Base-by-base conservation (phyloP, 2,113 vertebrate genomes). In the Macquaria ambigua region DNA sequence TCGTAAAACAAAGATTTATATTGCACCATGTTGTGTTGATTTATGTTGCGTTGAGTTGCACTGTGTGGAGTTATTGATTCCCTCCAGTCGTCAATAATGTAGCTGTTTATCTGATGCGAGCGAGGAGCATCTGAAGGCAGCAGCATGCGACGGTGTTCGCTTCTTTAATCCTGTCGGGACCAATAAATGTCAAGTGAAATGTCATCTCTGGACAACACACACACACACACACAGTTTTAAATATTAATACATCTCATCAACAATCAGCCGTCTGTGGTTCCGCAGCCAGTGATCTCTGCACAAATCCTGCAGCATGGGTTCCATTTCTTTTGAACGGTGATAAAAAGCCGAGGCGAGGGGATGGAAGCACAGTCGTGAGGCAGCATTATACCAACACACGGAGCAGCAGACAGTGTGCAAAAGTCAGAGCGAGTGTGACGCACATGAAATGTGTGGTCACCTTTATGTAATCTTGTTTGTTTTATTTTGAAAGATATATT, bases 101-200 rank as follows among this genome's bases (percentile, higher is more conserved):
- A 31, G 25, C 6, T 28, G 58, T 31, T 31, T 18, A 61, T 61
- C 58, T 34, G 59, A 31, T 18, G 59, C 4, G 59, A 62, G 25
- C 14, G 14, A 61, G 6, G 25, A 15, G 8, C 16, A 2, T 62
- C 66, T 69, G 66, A 48, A 16, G 43, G 25, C 66, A 28, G 52
- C 52, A 41, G 34, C 20, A 18, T 12, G 21, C 6, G 41, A n/a
- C 14, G 5, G 11, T 21, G n/a, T 31, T 50, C 67, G 1, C 21
- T 2, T 39, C 46, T 16, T 63, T 77, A 39, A 55, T 66, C 61
- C 28, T 53, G 31, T 39, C 4, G 4, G 41, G 46, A 53, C 61
- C 20, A 21, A 64, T 21, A 77, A 77, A 77, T 77, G 62, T 77
- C 48, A 56, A 67, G 16, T 41, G 48, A 77, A 77, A 77, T 77